Base-by-base conservation (phyloP, 2,113 vertebrate species). In the Heterotis niloticus region DNA sequence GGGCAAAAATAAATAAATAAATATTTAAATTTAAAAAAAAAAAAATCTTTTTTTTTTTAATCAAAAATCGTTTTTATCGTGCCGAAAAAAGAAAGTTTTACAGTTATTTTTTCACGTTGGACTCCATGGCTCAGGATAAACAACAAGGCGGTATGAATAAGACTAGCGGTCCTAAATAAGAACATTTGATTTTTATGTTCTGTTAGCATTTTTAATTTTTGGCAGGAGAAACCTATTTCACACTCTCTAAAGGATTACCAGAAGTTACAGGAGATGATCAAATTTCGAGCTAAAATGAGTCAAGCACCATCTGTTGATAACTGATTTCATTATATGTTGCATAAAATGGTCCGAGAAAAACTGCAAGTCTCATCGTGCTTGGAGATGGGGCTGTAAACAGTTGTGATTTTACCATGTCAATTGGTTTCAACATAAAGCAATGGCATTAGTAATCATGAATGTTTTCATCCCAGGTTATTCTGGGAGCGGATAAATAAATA, bases 141-240 rank as follows among this genome's bases (percentile, higher is more conserved):
- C 23, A 57, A 64, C 18, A 12, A 62, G 57, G 62, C 65, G 24
- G 57, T 57, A 26, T 26, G 51, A 60, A 51, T 10, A 13, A 29
- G 34, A 65, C 70, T n/a, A n/a, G 12, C 16, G 54, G 68, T 69
- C 67, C 67, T 73, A 71, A 79, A 66, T 28, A 60, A 54, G 72
- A 51, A 81, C 76, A 76, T 78, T 44, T 69, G 12, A 64, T 71
- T 14, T 83, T 77, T 57, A 57, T 72, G 71, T 75, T 75, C 56
- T 51, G 67, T 67, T 77, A 28, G 62, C 74, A 73, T 76, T 54
- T 81, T 81, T 68, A 51, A 83, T 81, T 83, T 83, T 62, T 75
- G 70, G 60, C 66, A 81, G 60, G 34, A 70, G 52, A 76, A 79
- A 80, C 82, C 76, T 75, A 81, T 83, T 76, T 83, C 82, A 83